These are phyloP conservation scores for Drosophila nigricruria DNA, from an alignment of 2,888 invertebrate species.

Conservation along the genomic window DNA sequence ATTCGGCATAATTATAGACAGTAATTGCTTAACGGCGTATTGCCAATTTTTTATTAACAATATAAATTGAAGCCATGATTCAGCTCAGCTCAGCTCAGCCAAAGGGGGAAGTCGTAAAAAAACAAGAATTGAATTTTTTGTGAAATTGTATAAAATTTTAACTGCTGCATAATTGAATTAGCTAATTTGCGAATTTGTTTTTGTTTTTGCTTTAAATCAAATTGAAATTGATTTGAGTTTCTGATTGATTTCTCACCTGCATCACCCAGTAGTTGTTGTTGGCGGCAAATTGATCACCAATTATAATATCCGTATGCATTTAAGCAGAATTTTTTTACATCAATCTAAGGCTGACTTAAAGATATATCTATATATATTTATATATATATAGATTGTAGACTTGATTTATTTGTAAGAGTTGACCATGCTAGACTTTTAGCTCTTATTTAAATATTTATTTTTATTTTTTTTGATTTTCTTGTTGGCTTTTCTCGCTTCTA, in stretches of 20 bases:
- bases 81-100: neutral
- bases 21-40: constrained; percentile 54
- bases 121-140: constrained; percentile 6
- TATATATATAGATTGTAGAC: neutral
- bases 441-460: constrained; percentile 5
- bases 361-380: neutral
- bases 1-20: constrained; percentile 64
- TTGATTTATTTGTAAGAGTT: neutral
- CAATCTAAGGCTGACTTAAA: constrained; percentile 39
- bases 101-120: constrained; percentile 29
- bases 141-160: constrained; percentile 3
- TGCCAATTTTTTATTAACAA: constrained; percentile 29
- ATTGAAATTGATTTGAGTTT: neutral
- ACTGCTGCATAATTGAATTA: neutral
- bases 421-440: constrained; percentile 16
- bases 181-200: constrained; percentile 2
- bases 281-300: constrained; percentile 86
- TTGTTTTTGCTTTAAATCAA: neutral
- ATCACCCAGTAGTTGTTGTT: constrained; percentile 86
- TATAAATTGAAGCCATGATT: constrained; percentile 15
- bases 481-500: constrained; percentile 13
- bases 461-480: neutral
- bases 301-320: constrained; percentile 86
- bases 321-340: constrained; percentile 77
- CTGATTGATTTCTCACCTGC: constrained; percentile 82